phyloP scores from a whole-genome alignment of 2,888 invertebrate genomes.

The Leistus spinibarbis region DNA sequence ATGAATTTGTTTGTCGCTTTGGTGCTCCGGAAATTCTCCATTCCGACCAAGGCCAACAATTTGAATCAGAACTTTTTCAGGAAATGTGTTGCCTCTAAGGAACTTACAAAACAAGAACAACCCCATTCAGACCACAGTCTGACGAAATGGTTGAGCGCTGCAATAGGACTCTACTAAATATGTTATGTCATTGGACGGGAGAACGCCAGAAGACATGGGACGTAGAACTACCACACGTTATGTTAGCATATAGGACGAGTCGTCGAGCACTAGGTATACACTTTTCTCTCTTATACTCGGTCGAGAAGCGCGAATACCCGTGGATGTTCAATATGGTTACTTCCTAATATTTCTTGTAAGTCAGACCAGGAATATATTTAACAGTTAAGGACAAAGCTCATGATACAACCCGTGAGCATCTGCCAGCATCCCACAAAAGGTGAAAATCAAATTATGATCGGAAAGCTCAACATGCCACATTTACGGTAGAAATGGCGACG shows the following conservation, averaged over 20 bases:
- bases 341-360: not conserved
- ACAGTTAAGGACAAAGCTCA: not conserved
- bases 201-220: slow-evolving; percentile 14
- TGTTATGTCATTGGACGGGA: slow-evolving; percentile 24
- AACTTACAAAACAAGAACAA: slow-evolving; percentile 42
- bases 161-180: slow-evolving; percentile 41
- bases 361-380: not conserved
- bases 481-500: too few relatives aligned
- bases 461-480: not conserved
- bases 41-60: slow-evolving; percentile 45
- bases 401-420: not conserved
- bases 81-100: slow-evolving; percentile 39
- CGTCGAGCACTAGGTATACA: slow-evolving; percentile 25
- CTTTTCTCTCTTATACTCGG: slow-evolving; percentile 19
- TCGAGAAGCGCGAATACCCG: too few relatives aligned
- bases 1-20: slow-evolving; percentile 43
- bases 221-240: slow-evolving; percentile 14
- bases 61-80: slow-evolving; percentile 43
- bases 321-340: too few relatives aligned
- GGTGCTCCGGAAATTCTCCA: slow-evolving; percentile 40
- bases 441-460: slow-evolving; percentile 1
- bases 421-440: not conserved
- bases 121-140: slow-evolving; percentile 42
- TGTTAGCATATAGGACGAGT: too few relatives aligned
- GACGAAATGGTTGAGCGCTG: slow-evolving; percentile 43